Conservation (phyloP, 2,888 invertebrate genomes). For the Branchipolynoe longqiensis region DNA sequence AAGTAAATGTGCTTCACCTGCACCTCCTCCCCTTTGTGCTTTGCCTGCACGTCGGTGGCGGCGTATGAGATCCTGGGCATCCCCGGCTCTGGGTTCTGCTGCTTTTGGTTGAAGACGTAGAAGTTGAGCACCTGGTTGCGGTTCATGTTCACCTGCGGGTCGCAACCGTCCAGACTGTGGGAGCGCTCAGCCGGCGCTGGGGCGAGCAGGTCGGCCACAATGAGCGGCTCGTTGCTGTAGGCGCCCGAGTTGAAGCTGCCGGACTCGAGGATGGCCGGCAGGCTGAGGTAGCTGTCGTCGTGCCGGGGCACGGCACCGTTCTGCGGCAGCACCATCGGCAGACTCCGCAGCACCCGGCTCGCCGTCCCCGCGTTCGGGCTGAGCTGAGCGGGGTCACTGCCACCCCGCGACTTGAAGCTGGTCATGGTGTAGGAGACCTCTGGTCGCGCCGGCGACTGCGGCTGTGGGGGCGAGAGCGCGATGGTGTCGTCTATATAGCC, state of each 20-base stretch:
- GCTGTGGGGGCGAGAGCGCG: slow-evolving; percentile 11
- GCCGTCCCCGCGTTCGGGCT: not conserved
- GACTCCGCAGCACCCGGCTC: not conserved
- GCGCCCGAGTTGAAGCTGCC: slow-evolving; percentile 32
- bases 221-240: slow-evolving; percentile 63
- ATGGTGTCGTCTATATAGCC: slow-evolving; percentile 35
- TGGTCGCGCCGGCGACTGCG: not conserved
- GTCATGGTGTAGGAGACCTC: slow-evolving; percentile 4
- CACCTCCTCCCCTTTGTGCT: not conserved
- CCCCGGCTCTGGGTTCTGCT: not conserved
- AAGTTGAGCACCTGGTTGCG: slow-evolving; percentile 59
- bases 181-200: no score
- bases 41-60: not conserved
- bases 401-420: not conserved
- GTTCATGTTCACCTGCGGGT: slow-evolving; percentile 60
- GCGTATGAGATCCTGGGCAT: not conserved
- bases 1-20: not conserved
- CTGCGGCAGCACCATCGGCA: not conserved
- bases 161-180: slow-evolving; percentile 14
- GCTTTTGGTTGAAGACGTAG: slow-evolving; percentile 58
- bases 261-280: slow-evolving; percentile 51
- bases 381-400: not conserved
- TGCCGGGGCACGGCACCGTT: not conserved
- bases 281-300: slow-evolving; percentile 27
- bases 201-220: slow-evolving; percentile 59